A percentile compares a stretch with the other conserved stretches of the same genome.
Evolutionary conservation across 2,113 vertebrate genomes (phyloP).

Genomic region (Myxocyprinus asiaticus): DNA sequence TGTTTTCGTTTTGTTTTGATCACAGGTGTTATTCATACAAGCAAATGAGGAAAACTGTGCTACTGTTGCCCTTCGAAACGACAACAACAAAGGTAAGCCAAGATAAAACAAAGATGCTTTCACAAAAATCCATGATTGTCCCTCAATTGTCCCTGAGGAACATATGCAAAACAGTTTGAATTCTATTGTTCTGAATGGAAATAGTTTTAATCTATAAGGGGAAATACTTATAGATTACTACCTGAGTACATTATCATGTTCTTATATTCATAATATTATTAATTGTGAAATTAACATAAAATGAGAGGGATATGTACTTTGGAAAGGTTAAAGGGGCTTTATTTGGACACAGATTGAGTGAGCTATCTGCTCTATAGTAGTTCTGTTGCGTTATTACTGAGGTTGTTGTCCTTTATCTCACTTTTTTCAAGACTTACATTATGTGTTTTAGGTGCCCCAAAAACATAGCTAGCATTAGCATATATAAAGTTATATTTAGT

Average conservation of each 20-base stretch:
- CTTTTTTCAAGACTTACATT: neutral
- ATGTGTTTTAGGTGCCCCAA: no score
- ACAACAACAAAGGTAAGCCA: neutral
- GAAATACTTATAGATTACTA: neutral
- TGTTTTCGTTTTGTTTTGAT: neutral
- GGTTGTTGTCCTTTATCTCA: neutral
- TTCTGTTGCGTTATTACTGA: neutral
- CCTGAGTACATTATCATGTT: no score
- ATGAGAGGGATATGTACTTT: neutral
- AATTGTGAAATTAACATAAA: neutral
- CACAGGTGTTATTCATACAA: neutral
- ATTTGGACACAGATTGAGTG: neutral
- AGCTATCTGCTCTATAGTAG: neutral
- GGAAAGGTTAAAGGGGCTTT: neutral
- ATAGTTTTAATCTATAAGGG: neutral
- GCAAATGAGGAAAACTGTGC: no score
- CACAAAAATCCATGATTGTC: neutral
- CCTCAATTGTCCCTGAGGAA: neutral
- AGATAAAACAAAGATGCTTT: neutral
- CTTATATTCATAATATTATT: neutral
- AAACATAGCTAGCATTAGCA: neutral
- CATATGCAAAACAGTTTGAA: conserved; percentile 10
- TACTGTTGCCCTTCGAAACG: neutral
- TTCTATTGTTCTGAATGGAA: conserved; percentile 18
- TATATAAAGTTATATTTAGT: neutral